Conservation (phyloP, 1,140 invertebrate genomes). For the Eufriesea mexicana region DNA sequence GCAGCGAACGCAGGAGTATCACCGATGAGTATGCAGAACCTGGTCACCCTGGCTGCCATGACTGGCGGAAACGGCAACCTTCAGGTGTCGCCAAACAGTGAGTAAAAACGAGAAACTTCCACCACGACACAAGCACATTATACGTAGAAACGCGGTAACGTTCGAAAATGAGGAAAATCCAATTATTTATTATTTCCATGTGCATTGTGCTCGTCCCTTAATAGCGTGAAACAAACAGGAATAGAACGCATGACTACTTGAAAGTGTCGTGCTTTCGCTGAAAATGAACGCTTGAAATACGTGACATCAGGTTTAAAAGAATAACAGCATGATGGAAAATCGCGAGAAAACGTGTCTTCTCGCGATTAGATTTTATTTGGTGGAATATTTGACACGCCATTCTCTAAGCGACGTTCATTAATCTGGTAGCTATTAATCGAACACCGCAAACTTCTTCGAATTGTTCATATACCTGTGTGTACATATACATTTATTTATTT, state of each 20-base stretch:
- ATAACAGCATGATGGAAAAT: conserved; percentile 39
- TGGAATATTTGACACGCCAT: neutral
- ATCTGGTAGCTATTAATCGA: neutral
- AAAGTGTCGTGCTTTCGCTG: no score
- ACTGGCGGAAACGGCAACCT: conserved; percentile 84
- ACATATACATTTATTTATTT: neutral
- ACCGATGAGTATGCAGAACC: conserved; percentile 94
- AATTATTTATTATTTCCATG: neutral
- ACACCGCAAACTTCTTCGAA: neutral
- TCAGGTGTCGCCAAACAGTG: conserved; percentile 84
- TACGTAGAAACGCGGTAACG: conserved; percentile 7
- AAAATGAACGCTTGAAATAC: neutral
- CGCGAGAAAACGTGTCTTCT: neutral
- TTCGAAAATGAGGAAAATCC: neutral
- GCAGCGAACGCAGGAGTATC: conserved; percentile 84
- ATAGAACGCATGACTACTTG: neutral
- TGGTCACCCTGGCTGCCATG: conserved; percentile 94
- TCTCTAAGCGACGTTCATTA: neutral
- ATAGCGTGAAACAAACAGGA: neutral
- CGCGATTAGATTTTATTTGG: neutral
- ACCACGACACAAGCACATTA: neutral
- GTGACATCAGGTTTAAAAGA: neutral
- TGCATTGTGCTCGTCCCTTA: neutral
- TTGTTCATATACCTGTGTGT: neutral
- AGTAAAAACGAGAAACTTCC: conserved; percentile 67